These are phyloP conservation scores for Lochmaea crataegi DNA, from an alignment of 2,888 invertebrate genomes.

Conservation along the genomic window DNA sequence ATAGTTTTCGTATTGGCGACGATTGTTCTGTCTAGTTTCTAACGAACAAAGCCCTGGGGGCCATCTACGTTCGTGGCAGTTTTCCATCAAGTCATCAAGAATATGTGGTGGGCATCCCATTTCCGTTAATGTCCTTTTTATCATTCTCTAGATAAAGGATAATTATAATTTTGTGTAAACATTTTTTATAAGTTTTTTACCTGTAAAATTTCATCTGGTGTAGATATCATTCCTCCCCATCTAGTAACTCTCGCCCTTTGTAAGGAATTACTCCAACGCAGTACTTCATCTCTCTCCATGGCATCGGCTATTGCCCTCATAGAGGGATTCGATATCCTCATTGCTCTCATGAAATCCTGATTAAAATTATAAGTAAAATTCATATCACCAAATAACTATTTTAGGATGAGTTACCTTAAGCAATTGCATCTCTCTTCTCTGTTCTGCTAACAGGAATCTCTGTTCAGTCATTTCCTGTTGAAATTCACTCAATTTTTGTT, in stretches of 20 bases:
- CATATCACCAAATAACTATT: no score
- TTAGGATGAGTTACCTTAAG: slow-evolving; percentile 73
- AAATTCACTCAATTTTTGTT: slow-evolving; percentile 86
- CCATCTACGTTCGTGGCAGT: slow-evolving; percentile 96
- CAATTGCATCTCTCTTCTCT: slow-evolving; percentile 87
- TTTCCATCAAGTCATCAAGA: slow-evolving; percentile 95
- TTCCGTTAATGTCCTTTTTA: slow-evolving; percentile 91
- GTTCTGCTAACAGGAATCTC: slow-evolving; percentile 87
- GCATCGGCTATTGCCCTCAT: slow-evolving; percentile 93
- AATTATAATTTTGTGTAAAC: not conserved
- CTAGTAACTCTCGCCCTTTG: slow-evolving; percentile 89
- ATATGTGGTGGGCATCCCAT: slow-evolving; percentile 95
- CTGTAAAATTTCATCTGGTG: slow-evolving; percentile 94
- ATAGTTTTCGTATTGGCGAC: slow-evolving; percentile 93
- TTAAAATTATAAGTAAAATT: slow-evolving; percentile 40
- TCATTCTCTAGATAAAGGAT: slow-evolving; percentile 80
- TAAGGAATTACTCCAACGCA: slow-evolving; percentile 87
- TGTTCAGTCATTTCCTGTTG: slow-evolving; percentile 89
- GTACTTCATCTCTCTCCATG: slow-evolving; percentile 94
- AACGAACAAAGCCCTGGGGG: slow-evolving; percentile 92
- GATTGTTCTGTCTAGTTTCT: slow-evolving; percentile 93
- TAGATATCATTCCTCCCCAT: slow-evolving; percentile 99
- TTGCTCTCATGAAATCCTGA: slow-evolving; percentile 91
- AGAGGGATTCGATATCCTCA: slow-evolving; percentile 91
- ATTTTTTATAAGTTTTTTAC: slow-evolving; percentile 64